phyloP scores from a whole-genome alignment of 2,113 vertebrate species.

The Tyrannus savana region DNA sequence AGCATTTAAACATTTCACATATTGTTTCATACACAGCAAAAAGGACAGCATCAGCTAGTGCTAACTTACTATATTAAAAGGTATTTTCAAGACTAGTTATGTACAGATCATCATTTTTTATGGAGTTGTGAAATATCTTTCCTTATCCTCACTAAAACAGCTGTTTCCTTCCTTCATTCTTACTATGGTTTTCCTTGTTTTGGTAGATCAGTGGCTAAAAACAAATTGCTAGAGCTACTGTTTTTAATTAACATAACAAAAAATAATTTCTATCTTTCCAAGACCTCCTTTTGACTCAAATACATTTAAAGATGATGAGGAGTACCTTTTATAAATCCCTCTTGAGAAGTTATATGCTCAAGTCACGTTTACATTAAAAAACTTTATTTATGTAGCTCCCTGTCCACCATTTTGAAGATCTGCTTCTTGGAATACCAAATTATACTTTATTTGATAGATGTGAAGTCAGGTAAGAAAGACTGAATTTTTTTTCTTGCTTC shows the following conservation, averaged over 20 bases:
- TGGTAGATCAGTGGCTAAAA: neutral
- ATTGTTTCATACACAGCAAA: neutral
- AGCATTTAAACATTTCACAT: neutral
- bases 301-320: constrained; percentile 18
- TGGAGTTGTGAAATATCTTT: neutral
- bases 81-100: neutral
- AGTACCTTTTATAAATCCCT: neutral
- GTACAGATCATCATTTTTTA: neutral
- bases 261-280: neutral
- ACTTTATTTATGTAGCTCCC: constrained; percentile 32
- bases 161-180: neutral
- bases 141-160: neutral
- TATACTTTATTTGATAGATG: neutral
- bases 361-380: neutral
- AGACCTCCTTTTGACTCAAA: constrained; percentile 1
- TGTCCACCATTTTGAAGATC: neutral
- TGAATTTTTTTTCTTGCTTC: constrained; percentile 6
- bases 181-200: neutral
- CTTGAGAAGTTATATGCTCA: constrained; percentile 15
- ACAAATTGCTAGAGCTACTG: neutral
- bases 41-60: neutral
- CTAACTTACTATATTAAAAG: neutral
- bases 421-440: constrained; percentile 45
- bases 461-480: neutral
- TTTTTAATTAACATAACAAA: constrained; percentile 33